A percentile compares a stretch with the other conserved stretches of the same genome.
These are phyloP conservation scores for Sciurus niger DNA, from an alignment of 2,113 vertebrate species.

Conservation along the genomic window DNA sequence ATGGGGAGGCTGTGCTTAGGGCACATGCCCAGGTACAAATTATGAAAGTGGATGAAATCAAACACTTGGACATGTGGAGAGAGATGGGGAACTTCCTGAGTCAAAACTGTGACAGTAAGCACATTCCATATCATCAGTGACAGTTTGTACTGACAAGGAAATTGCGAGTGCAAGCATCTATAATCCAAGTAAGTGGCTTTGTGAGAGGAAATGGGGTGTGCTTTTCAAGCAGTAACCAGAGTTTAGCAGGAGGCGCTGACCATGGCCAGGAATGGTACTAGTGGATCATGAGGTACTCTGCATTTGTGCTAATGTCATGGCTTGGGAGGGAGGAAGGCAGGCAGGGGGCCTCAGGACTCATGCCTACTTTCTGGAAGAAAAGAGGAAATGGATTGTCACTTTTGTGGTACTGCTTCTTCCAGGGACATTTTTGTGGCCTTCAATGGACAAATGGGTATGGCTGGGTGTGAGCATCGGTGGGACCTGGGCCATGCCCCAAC, in stretches of 20 bases:
- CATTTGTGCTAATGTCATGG: neutral
- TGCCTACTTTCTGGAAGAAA: neutral
- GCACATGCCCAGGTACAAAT: neutral
- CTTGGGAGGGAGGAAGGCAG: neutral
- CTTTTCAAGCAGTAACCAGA: neutral
- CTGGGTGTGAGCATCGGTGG: neutral
- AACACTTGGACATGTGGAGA: neutral
- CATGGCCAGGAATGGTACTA: neutral
- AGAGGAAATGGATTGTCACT: neutral
- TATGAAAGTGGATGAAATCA: neutral
- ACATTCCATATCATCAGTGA: neutral
- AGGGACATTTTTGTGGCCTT: neutral
- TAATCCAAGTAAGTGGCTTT: conserved; percentile 18
- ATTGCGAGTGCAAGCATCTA: neutral
- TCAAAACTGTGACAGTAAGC: neutral
- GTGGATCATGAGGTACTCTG: neutral
- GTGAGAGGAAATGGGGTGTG: neutral
- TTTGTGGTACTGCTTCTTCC: neutral
- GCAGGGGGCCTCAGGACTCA: neutral
- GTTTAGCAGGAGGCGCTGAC: neutral
- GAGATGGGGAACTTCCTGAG: neutral
- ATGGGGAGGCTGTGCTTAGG: neutral
- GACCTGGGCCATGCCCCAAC: neutral
- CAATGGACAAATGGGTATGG: neutral
- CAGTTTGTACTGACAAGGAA: neutral